phyloP scores from a whole-genome alignment of 30 jellyfish, hydroid and myxozoan genomes.

The Chironex yamaguchii region DNA sequence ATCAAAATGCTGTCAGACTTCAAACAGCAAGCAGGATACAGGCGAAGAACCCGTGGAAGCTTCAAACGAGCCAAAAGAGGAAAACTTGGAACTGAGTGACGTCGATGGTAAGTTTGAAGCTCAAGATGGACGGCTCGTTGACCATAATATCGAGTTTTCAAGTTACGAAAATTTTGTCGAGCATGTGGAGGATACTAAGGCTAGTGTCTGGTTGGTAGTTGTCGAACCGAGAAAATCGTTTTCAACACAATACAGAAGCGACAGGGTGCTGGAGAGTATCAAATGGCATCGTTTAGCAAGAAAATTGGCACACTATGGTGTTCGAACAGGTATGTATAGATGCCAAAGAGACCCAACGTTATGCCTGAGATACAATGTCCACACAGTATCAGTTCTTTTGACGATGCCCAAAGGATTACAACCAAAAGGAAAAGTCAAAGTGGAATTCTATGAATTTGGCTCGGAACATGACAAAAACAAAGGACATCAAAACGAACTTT shows the following conservation, averaged over 20 bases:
- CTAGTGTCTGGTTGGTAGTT: slow-evolving; percentile 91
- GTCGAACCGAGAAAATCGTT: too few species aligned
- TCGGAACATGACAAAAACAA: not conserved
- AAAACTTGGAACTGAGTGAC: too few species aligned
- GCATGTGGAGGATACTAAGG: slow-evolving; percentile 93
- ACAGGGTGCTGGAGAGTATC: not conserved
- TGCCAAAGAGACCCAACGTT: slow-evolving; percentile 65
- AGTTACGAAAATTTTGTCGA: slow-evolving; percentile 75
- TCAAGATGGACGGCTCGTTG: not conserved
- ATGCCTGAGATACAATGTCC: slow-evolving; percentile 42
- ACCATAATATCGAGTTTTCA: slow-evolving; percentile 43
- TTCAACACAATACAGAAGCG: too few species aligned
- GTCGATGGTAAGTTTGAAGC: too few species aligned
- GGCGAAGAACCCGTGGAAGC: too few species aligned
- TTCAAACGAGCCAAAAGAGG: too few species aligned
- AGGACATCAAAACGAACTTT: not conserved
- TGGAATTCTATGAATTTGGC: slow-evolving; percentile 14
- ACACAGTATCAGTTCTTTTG: slow-evolving; percentile 64
- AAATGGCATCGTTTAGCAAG: slow-evolving; percentile 68
- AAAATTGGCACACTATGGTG: slow-evolving; percentile 69
- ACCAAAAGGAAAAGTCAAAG: slow-evolving; percentile 90
- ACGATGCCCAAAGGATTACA: slow-evolving; percentile 87
- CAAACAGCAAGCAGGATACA: too few species aligned
- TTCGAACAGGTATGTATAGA: slow-evolving; percentile 79
- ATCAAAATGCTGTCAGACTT: too few species aligned